Evolutionary conservation across 2,797 vertebrate species (phyloP), one percentile per base, ranked within the genome.

Genomic region (Miopithecus talapoin): DNA sequence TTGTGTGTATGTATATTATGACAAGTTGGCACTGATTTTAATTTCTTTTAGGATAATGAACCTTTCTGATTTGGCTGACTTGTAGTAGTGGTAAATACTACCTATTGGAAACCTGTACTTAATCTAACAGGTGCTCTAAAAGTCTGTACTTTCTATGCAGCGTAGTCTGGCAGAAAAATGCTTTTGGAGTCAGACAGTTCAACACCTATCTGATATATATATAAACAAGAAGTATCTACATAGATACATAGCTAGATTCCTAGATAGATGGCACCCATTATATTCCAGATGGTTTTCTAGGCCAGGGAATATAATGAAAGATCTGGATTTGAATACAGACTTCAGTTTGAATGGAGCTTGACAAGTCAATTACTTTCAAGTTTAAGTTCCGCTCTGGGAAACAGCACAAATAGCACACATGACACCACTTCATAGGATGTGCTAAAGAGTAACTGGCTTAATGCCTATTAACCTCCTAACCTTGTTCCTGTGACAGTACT

Each of bases 281-380:
- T 36, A 48, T 70, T 9, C 50, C 26, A 89, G 80, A 55, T 41
- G 46, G 46, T 48, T 80, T 85, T 78, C 72, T 88, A 61, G 64
- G 36, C 95, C 39, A 85, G 57, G 89, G 30, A 92, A 59, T 83
- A n/a, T n/a, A 84, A 13, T 79, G 55, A 16, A 92, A 64, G 43
- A 72, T 83, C 72, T 87, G 61, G 39, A 91, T 91, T 81, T 95
- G 86, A 97, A 79, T 81, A 59, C 10, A 74, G 22, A 72, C 50
- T 64, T 93, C 26, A 36, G 0, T 75, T 83, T 48, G 36, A 81
- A 84, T 61, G 43, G 17, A 64, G 41, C 8, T 48, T 86, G 74
- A 70, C 26, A 39, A 91, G 22, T 61, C 59, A 61, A 1, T 46
- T 93, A 50, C 70, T 87, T 95, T 95, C 39, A 76, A 14, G 85